Base-by-base conservation (phyloP, 2,888 invertebrate genomes). In the Lasioglossum vierecki region DNA sequence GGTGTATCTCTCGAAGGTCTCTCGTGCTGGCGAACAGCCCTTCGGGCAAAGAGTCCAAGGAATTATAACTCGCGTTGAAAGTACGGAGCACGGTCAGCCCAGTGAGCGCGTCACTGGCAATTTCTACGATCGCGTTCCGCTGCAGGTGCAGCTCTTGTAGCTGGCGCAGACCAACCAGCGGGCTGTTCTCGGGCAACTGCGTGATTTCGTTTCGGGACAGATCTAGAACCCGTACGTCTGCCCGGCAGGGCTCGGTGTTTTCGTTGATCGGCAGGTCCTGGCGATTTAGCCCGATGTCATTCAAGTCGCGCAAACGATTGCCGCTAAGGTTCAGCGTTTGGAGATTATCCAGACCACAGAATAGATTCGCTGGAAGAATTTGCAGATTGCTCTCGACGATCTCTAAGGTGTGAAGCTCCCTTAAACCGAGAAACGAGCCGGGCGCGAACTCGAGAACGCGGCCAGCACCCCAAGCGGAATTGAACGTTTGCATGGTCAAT, bases 41-140 rank as follows among this genome's bases (percentile, higher is more conserved):
- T 91, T 97, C 97, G 0, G 99, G 98, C 93, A 99, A 95, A 30
- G 97, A 96, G 91, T 97, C 97, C 91, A 99, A 95, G 88, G 97
- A 97, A 95, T 99, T 99, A 94, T 97, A 97, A 90, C 98, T 98
- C 93, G 98, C 96, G 96, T 99, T 98, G 77, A 99, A 95, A 63
- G 97, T 96, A 91, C 98, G 96, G 94, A 99, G 95, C 73, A 97
- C 97, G 63, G 97, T 96, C 76, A 99, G 96, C 70, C 98, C 98
- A 85, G 97, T 96, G 89, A 99, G 96, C 30, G 98, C 97, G 93
- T 98, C 97, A 91, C 97, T 96, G 85, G 97, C 97, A 92, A 98
- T 96, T 92, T 97, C 97, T 80, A 96, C 96, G 88, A 99, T 97
- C 93, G 97, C 97, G 94, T 99, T 99, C 94, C 98, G 97, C 95